Evolutionary conservation across 2,797 vertebrate species (phyloP).

Genomic region (Peromyscus eremicus): DNA sequence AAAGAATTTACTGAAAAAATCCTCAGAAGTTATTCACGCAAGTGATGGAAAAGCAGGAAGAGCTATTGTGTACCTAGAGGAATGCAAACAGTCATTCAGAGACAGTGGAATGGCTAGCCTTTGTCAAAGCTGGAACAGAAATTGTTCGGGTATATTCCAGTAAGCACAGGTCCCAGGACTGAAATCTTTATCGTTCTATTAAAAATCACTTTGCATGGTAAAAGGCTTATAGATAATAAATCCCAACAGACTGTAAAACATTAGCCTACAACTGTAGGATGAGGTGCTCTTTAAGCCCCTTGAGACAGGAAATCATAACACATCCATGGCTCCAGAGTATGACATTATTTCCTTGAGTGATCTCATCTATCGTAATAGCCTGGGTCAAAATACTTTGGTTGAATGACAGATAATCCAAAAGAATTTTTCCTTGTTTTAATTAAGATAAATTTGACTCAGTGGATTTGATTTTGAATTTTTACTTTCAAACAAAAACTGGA

Average conservation of each 20-base stretch:
- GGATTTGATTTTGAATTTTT: conserved; percentile 30
- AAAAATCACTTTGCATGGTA: background rate
- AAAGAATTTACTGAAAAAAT: background rate
- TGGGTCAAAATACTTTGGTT: background rate
- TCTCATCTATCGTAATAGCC: background rate
- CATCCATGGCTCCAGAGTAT: background rate
- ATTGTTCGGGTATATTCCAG: background rate
- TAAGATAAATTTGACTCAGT: background rate
- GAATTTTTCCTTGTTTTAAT: conserved; percentile 34
- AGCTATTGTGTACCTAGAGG: background rate
- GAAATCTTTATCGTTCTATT: background rate
- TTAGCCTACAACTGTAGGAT: background rate
- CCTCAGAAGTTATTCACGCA: background rate
- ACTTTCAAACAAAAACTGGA: conserved; percentile 54
- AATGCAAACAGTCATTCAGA: background rate
- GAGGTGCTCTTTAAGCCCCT: background rate
- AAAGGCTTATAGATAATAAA: background rate
- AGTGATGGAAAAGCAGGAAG: background rate
- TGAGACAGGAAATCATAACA: background rate
- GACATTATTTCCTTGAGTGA: background rate
- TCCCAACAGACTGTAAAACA: background rate
- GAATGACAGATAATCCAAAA: background rate
- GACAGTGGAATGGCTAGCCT: background rate
- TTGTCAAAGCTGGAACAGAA: background rate
- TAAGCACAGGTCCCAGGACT: background rate